Evolutionary conservation across 2,113 vertebrate species (phyloP).

Genomic region (Microcebus griseorufus): DNA sequence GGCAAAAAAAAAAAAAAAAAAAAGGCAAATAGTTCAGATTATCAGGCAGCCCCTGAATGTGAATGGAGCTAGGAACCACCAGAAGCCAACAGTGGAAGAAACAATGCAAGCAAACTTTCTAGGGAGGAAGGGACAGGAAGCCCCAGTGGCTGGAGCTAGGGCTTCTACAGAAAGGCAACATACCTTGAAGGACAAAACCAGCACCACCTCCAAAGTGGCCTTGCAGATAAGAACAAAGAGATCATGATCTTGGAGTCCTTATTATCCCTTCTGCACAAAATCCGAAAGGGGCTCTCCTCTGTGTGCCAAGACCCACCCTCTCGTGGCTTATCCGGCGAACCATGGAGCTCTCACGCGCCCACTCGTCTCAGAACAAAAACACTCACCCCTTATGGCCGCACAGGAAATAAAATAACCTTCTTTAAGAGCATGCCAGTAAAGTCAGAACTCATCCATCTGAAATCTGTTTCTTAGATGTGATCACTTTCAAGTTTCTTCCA

Average conservation of each 20-base stretch:
- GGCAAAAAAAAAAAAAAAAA: not conserved
- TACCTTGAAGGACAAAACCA: not conserved
- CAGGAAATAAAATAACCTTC: not conserved
- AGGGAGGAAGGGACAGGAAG: not conserved
- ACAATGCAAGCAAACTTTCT: not conserved
- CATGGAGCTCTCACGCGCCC: not conserved
- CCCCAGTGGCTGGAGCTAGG: not conserved
- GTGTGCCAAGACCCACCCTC: not conserved
- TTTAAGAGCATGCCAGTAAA: not conserved
- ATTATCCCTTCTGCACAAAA: not conserved
- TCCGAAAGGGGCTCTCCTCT: not conserved
- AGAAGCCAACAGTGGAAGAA: not conserved
- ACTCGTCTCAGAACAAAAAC: not conserved
- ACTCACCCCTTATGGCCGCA: not conserved
- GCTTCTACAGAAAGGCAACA: not conserved
- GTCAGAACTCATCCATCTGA: not conserved
- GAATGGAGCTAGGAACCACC: not conserved
- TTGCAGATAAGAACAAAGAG: not conserved
- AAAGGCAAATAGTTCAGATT: not conserved
- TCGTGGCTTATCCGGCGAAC: not conserved
- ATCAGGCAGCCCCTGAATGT: not conserved
- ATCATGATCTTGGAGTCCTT: not conserved
- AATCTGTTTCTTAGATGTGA: constrained; percentile 1
- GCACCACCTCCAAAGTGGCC: not conserved
- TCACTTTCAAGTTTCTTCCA: constrained; percentile 40